Percentiles rank a stretch among this genome's conserved stretches.
Evolutionary conservation across 2,888 invertebrate species (phyloP).

Genomic region (Torymus auratus): DNA sequence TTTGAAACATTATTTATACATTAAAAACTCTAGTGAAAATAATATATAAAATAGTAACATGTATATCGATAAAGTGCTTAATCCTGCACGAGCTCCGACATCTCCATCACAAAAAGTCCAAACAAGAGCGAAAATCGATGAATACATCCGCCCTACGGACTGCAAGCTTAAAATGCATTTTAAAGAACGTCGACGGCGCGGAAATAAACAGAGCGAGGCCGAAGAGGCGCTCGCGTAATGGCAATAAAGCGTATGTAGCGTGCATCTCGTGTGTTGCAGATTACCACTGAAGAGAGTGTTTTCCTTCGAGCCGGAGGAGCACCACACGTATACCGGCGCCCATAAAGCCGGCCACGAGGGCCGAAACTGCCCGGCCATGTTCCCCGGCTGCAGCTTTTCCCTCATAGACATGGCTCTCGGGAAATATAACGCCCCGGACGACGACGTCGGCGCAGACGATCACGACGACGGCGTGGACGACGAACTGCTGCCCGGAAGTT

Average conservation of each 20-base stretch:
- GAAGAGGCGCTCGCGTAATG: neutral
- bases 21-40: no score
- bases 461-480: constrained; percentile 6
- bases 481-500: constrained; percentile 59
- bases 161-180: no score
- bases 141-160: no score
- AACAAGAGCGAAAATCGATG: no score
- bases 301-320: constrained; percentile 82
- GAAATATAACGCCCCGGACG: constrained; percentile 66
- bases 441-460: neutral
- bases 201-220: no score
- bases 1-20: no score
- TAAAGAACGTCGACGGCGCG: no score
- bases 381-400: constrained; percentile 83
- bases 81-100: no score
- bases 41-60: no score
- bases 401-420: constrained; percentile 85
- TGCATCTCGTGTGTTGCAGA: constrained; percentile 76
- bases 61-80: no score
- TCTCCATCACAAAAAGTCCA: no score
- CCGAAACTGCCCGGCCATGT: constrained; percentile 79
- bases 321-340: constrained; percentile 83
- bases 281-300: constrained; percentile 83
- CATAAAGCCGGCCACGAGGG: constrained; percentile 78
- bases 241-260: neutral